Base-by-base conservation (phyloP, 1,140 invertebrate species). In the Ips typographus region DNA sequence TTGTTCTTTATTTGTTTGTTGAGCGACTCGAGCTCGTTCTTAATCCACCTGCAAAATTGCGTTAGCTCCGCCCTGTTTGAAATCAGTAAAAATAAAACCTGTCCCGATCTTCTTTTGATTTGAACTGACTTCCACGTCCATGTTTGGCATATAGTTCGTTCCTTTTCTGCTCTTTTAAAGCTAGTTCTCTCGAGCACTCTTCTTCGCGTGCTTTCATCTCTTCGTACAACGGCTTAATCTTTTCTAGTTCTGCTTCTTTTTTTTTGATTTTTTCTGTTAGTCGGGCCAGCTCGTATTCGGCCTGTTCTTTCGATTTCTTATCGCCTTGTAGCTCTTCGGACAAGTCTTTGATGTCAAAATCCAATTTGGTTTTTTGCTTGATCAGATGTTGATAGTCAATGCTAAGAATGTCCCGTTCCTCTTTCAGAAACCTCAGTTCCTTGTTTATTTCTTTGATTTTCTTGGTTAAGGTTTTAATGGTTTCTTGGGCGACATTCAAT, bases 91-190 rank as follows among this genome's bases (percentile, higher is more conserved):
- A 40, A 2, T 55, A 49, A 49, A 49, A 68, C 66, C 91, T 90
- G 81, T 99, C 97, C 75, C 98, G 84, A 77, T 99, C 96, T 77
- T 96, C 94, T 79, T 95, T 94, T 0, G 93, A 96, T 0, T 94
- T 95, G 83, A 99, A 99, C 81, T 99, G 96, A 74, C 94, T 96
- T 0, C 95, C 95, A 76, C 97, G 85, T 0, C 98, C 98, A 83
- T 99, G 97, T 80, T 99, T 99, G 0, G 96, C 98, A 84, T 99
- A 99, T 4, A 99, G 81, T 81, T 99, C 98, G 79, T 98, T 98
- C n/a, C 96, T 84, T 78, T 98, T 96, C 80, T 99, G 96, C 80
- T 99, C 96, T 80, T 98, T 97, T 36, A 98, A 83, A n/a, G 91
- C 89, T 61, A 99, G 83, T 62, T 92, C 91, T 62, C 91, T 79